Conservation (phyloP, 1,140 invertebrate genomes). For the Scaptomyza pallida region DNA sequence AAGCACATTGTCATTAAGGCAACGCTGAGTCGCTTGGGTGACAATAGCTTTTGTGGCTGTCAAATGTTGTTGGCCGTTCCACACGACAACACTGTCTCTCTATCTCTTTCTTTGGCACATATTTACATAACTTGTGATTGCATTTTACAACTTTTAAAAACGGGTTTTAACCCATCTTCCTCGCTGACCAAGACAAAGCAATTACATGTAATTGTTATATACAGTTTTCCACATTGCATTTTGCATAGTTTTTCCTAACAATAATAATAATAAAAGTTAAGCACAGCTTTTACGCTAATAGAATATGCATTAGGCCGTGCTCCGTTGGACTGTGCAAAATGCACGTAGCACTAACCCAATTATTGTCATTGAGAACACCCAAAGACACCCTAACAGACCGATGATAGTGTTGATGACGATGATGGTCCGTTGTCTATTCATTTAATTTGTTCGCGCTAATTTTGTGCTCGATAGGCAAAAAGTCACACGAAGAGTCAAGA, state of each 20-base stretch:
- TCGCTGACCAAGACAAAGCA: slow-evolving; percentile 23
- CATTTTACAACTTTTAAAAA: slow-evolving; percentile 46
- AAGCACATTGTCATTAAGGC: slow-evolving; percentile 55
- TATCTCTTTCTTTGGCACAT: slow-evolving; percentile 23
- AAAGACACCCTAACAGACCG: slow-evolving; percentile 1
- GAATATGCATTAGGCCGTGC: neutral
- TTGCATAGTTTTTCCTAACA: neutral
- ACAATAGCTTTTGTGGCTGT: slow-evolving; percentile 46
- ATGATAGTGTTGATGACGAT: slow-evolving; percentile 26
- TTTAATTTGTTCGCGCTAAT: slow-evolving; percentile 75
- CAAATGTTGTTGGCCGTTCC: slow-evolving; percentile 47
- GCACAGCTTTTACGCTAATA: neutral
- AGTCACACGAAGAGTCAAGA: slow-evolving; percentile 69
- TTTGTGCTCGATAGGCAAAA: slow-evolving; percentile 68
- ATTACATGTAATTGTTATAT: slow-evolving; percentile 50
- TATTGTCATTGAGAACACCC: slow-evolving; percentile 40
- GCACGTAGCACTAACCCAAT: slow-evolving; percentile 28
- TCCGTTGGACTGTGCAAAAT: neutral
- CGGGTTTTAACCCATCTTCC: slow-evolving; percentile 24
- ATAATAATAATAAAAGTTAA: no score
- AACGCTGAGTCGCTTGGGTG: slow-evolving; percentile 20
- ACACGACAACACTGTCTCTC: slow-evolving; percentile 19
- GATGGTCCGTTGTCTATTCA: slow-evolving; percentile 66
- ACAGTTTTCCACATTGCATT: neutral
- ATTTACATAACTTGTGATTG: slow-evolving; percentile 65